These are phyloP conservation scores for Sebastes flavidus DNA, from an alignment of 2,797 vertebrate species.

Conservation along the genomic window DNA sequence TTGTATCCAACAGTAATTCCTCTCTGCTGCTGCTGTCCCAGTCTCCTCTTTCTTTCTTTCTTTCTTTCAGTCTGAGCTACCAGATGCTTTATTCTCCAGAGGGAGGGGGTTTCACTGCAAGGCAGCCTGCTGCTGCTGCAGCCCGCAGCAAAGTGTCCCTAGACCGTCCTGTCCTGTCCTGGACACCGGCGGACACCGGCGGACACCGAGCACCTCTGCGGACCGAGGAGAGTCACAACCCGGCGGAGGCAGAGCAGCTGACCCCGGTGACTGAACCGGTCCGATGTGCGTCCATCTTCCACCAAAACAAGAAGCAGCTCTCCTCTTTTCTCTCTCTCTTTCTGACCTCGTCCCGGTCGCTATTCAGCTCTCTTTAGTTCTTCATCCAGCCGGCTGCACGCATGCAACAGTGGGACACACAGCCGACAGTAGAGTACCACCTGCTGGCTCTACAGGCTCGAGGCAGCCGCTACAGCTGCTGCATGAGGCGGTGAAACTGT, in stretches of 20 bases:
- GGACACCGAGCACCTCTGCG: slow-evolving; percentile 16
- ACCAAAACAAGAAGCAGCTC: neutral
- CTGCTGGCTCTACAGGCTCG: slow-evolving; percentile 53
- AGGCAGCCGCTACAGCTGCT: slow-evolving; percentile 48
- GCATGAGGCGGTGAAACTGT: slow-evolving; percentile 38
- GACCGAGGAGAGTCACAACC: slow-evolving; percentile 26
- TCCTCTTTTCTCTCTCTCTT: neutral
- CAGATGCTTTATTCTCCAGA: slow-evolving; percentile 54
- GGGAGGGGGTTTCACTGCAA: slow-evolving; percentile 32
- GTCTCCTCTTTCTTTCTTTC: slow-evolving; percentile 14
- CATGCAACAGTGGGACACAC: slow-evolving; percentile 17
- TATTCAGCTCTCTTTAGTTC: neutral
- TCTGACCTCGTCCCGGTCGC: neutral
- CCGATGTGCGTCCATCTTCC: slow-evolving; percentile 26
- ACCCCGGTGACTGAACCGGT: slow-evolving; percentile 18
- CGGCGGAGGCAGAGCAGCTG: slow-evolving; percentile 4
- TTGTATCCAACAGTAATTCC: slow-evolving; percentile 7
- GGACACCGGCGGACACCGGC: slow-evolving; percentile 4
- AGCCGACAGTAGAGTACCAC: slow-evolving; percentile 45
- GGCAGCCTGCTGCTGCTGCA: slow-evolving; percentile 23
- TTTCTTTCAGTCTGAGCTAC: slow-evolving; percentile 23
- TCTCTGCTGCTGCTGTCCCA: slow-evolving; percentile 14
- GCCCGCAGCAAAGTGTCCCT: slow-evolving; percentile 15
- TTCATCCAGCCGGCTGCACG: slow-evolving; percentile 9
- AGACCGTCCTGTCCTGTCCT: neutral